Percentiles rank a stretch among this genome's conserved stretches.
Evolutionary conservation across 2,888 invertebrate species (phyloP).

Genomic region (Dioctria rufipes): DNA sequence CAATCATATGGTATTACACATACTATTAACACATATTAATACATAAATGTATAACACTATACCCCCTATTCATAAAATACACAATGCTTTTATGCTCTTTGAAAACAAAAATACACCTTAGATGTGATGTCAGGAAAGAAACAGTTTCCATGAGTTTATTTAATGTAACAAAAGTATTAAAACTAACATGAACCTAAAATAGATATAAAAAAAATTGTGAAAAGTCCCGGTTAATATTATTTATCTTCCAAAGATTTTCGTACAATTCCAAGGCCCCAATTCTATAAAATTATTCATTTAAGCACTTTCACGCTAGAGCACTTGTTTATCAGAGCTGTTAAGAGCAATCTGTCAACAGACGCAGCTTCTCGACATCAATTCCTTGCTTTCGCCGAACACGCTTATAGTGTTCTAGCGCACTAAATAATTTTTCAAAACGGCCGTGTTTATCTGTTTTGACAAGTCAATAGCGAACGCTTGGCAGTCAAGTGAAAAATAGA

Average conservation of each 20-base stretch:
- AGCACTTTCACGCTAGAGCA: constrained; percentile 40
- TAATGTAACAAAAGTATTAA: too few species aligned
- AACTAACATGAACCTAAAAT: too few species aligned
- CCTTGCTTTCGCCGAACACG: constrained; percentile 16
- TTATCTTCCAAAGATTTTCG: not conserved
- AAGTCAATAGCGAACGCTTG: constrained; percentile 46
- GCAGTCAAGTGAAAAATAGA: constrained; percentile 50
- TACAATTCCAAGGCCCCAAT: not conserved
- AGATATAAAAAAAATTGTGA: not conserved
- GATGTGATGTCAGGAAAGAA: too few species aligned
- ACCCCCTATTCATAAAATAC: too few species aligned
- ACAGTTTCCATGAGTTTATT: too few species aligned
- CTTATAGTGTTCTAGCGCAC: constrained; percentile 49
- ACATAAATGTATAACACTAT: too few species aligned
- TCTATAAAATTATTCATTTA: constrained; percentile 42
- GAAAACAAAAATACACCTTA: too few species aligned
- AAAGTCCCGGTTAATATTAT: not conserved
- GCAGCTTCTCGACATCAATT: constrained; percentile 53
- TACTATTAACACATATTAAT: too few species aligned
- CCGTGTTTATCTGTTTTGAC: constrained; percentile 59
- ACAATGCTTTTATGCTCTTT: too few species aligned
- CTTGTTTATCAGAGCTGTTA: constrained; percentile 57
- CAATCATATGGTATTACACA: too few species aligned
- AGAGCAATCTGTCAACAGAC: constrained; percentile 55
- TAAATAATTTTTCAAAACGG: constrained; percentile 59